phyloP scores from a whole-genome alignment of 2,797 vertebrate species.

The Decapterus maruadsi region DNA sequence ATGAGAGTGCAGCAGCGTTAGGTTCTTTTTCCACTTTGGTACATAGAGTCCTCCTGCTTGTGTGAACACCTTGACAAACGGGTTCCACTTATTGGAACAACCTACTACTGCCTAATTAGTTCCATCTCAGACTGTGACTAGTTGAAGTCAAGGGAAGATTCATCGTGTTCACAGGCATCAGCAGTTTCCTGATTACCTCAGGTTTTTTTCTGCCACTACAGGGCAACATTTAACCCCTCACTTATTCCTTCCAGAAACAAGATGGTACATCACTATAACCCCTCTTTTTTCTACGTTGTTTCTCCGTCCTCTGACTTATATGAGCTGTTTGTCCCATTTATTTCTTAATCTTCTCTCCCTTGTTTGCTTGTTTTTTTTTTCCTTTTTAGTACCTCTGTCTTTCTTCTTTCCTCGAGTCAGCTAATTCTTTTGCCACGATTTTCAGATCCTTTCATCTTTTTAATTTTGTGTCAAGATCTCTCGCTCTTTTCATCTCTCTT shows the following conservation, averaged over 20 bases:
- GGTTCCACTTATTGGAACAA: conserved; percentile 72
- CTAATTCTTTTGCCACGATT: conserved; percentile 34
- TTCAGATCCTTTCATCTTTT: conserved; percentile 50
- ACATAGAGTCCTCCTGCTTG: conserved; percentile 21
- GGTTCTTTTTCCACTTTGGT: conserved; percentile 1
- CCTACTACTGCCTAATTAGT: conserved; percentile 77
- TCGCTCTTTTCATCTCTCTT: conserved; percentile 48
- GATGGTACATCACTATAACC: not conserved
- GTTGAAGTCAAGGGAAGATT: conserved; percentile 71
- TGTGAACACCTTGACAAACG: conserved; percentile 65
- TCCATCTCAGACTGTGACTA: conserved; percentile 72
- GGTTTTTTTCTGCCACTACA: conserved; percentile 55
- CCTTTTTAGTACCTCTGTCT: not conserved
- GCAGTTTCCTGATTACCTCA: conserved; percentile 77
- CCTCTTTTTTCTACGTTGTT: conserved; percentile 4
- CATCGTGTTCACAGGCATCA: conserved; percentile 75
- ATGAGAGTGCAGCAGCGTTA: not conserved
- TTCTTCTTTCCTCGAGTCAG: conserved; percentile 34
- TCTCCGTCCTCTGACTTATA: conserved; percentile 22
- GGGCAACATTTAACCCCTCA: conserved; percentile 66
- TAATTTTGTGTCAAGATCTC: conserved; percentile 34
- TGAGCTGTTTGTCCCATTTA: conserved; percentile 50
- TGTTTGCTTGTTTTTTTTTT: conserved; percentile 8
- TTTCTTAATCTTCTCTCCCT: conserved; percentile 36
- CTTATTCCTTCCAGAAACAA: conserved; percentile 43